Conservation (phyloP, 2,888 invertebrate species). For the Ennomos fuscantarius region DNA sequence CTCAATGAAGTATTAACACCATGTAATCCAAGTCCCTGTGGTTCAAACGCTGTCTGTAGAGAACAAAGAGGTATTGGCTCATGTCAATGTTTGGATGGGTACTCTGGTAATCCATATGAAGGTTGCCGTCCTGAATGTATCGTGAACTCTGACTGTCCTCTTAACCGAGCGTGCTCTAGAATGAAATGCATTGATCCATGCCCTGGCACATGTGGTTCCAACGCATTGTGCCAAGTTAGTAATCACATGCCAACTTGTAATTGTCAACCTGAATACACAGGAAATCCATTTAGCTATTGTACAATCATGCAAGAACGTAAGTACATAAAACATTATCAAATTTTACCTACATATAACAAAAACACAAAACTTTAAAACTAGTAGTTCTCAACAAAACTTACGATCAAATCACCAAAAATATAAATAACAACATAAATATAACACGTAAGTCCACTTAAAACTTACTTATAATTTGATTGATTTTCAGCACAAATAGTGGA, state of each 20-base stretch:
- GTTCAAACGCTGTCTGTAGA: conserved; percentile 86
- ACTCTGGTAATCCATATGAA: conserved; percentile 91
- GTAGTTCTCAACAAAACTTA: too few species aligned
- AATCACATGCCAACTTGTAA: conserved; percentile 90
- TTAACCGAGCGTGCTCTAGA: conserved; percentile 89
- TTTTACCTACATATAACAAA: too few species aligned
- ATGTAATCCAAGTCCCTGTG: conserved; percentile 88
- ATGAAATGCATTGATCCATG: conserved; percentile 92
- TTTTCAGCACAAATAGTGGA: conserved; percentile 65
- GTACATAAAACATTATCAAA: conserved; percentile 38
- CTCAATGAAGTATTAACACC: conserved; percentile 79
- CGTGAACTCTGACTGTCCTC: conserved; percentile 89
- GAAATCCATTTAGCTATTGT: conserved; percentile 88
- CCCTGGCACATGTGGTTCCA: conserved; percentile 91
- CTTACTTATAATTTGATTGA: conserved; percentile 11
- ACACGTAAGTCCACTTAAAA: too few species aligned
- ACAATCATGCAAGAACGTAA: conserved; percentile 77
- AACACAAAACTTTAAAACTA: too few species aligned
- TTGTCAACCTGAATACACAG: conserved; percentile 87
- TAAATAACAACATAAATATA: background rate
- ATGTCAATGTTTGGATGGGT: conserved; percentile 87
- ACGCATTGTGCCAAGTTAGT: conserved; percentile 89
- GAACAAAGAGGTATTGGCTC: conserved; percentile 87
- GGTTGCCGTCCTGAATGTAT: conserved; percentile 91
- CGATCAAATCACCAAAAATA: too few species aligned